Evolutionary conservation across 1,140 invertebrate species (phyloP).

Genomic region (Prorops nasuta): DNA sequence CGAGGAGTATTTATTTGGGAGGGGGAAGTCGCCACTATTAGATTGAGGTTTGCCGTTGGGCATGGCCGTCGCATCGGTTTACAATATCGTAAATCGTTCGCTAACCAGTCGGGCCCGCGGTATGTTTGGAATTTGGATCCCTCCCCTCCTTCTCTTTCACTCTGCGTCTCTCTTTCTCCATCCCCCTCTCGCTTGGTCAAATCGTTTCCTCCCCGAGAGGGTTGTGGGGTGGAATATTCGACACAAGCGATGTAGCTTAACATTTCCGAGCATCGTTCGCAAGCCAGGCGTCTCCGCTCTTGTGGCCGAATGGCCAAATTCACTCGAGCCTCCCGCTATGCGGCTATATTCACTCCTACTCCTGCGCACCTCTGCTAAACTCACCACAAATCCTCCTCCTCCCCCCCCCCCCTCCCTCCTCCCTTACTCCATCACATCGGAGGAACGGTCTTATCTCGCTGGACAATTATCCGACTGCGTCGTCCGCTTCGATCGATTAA

Average conservation of each 20-base stretch:
- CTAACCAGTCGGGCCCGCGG: slow-evolving; percentile 51
- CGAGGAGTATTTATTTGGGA: too few relatives aligned
- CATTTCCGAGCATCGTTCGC: slow-evolving; percentile 30
- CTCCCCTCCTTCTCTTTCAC: slow-evolving; percentile 2
- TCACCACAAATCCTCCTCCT: neutral
- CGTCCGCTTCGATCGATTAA: too few relatives aligned
- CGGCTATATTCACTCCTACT: neutral
- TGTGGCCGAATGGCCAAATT: slow-evolving; percentile 26
- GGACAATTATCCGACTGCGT: slow-evolving; percentile 17
- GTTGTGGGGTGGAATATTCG: slow-evolving; percentile 6
- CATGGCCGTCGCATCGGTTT: slow-evolving; percentile 50
- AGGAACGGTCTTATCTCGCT: slow-evolving; percentile 11
- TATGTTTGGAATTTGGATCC: slow-evolving; percentile 45
- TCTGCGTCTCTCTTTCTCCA: neutral
- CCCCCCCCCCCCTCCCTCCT: neutral
- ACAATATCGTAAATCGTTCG: slow-evolving; percentile 55
- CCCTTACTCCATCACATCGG: slow-evolving; percentile 7
- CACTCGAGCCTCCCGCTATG: slow-evolving; percentile 20
- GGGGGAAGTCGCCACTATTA: slow-evolving; percentile 52
- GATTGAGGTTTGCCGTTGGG: slow-evolving; percentile 43
- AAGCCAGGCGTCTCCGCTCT: slow-evolving; percentile 33
- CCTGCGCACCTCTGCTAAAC: neutral
- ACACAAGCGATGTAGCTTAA: slow-evolving; percentile 19
- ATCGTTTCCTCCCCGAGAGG: neutral
- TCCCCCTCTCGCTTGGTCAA: neutral